Evolutionary conservation across 2,888 invertebrate species (phyloP), one percentile per base, ranked within the genome.

Genomic region (Trilocha varians): DNA sequence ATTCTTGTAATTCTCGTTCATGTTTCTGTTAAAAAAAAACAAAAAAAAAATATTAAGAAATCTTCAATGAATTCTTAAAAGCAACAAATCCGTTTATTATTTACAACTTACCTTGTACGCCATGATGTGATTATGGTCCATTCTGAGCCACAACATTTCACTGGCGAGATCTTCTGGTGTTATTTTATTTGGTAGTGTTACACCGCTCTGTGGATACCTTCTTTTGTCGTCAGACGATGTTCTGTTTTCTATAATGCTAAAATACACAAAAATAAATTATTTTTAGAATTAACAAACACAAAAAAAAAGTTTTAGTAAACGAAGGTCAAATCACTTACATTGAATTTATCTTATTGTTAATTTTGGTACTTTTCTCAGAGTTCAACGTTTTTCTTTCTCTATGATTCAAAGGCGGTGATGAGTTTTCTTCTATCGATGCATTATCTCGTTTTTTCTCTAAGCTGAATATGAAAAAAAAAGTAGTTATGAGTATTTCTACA

Each of bases 81-180:
- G 3, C 3, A 37, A 11, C 18, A 2, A 13, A 33, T 14, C 11
- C 3, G 16, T 9, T 35, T 16, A 8, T 0, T 11, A 13, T 9
- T 25, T 18, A 17, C 16, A 34, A 39, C 13, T 32, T 47, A 75
- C 76, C 62, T 78, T 75, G 46, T 78, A 73, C 33, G 72, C 70
- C 60, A 78, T 66, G 11, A 85, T 66, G 55, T 80, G 78, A 52
- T 77, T 82, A 55, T 83, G 74, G 57, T 87, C 87, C 55, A 86
- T 70, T 58, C 76, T 62, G 1, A 87, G 65, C 83, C 84, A 84
- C n/a, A 83, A 62, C 49, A 82, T 65, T 48, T 87, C 87, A 41
- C 84, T 77, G 32, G 80, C 85, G 16, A 87, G 60, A 49, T 85
- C 87, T 42, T 83, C 78, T 0, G 84, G 63, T 1, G 87, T 87